These are phyloP conservation scores for Paraescarpia echinospica DNA, from an alignment of 1,140 invertebrate genomes.

Conservation along the genomic window DNA sequence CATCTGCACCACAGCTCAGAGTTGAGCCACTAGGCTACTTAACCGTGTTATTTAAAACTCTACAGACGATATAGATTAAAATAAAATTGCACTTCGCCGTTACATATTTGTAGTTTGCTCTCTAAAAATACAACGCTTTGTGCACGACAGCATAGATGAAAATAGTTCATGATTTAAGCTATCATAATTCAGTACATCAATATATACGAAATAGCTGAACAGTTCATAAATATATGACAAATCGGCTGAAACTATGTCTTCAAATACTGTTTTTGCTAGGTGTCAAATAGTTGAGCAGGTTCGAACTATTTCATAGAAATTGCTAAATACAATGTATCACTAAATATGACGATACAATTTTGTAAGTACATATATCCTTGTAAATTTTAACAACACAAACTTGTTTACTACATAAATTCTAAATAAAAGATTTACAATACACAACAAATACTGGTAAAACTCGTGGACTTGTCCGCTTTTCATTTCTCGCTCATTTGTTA, in stretches of 20 bases:
- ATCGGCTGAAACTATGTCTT: not conserved
- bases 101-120: not conserved
- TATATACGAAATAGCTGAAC: not conserved
- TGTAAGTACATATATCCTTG: not conserved
- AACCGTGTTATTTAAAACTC: not conserved
- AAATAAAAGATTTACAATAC: constrained; percentile 5
- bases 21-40: not conserved
- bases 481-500: not conserved
- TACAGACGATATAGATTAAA: not conserved
- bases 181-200: not conserved
- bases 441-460: not conserved
- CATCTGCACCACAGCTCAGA: not conserved
- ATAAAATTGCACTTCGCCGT: not conserved
- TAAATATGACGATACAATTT: not conserved
- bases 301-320: not conserved
- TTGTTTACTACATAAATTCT: constrained; percentile 1
- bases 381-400: not conserved
- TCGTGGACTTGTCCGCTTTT: not conserved
- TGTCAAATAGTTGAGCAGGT: not conserved
- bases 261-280: not conserved
- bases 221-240: not conserved
- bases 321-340: not conserved
- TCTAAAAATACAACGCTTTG: not conserved
- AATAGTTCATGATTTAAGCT: constrained; percentile 6
- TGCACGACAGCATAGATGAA: not conserved